Evolutionary conservation across 2,113 vertebrate species (phyloP).

Genomic region (Apodemus speciosus): DNA sequence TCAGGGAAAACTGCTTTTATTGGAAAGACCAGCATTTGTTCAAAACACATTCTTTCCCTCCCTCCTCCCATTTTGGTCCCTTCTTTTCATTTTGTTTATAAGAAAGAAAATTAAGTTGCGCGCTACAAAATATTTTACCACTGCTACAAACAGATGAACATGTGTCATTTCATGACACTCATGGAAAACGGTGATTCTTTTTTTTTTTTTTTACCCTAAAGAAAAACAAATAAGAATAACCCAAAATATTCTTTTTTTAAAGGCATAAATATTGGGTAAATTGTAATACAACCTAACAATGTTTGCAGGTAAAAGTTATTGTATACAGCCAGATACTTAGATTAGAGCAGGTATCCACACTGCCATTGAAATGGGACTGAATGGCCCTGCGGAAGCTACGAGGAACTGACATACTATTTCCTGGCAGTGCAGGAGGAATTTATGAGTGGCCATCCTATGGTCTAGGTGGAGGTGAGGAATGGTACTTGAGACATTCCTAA

Average conservation of each 20-base stretch:
- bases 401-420: slow-evolving; percentile 12
- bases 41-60: slow-evolving; percentile 74
- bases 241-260: slow-evolving; percentile 34
- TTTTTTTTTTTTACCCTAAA: neutral
- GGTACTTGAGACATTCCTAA: slow-evolving; percentile 72
- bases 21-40: slow-evolving; percentile 71
- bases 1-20: slow-evolving; percentile 72
- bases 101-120: slow-evolving; percentile 68
- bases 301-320: slow-evolving; percentile 32
- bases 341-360: slow-evolving; percentile 36
- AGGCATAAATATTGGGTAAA: slow-evolving; percentile 47
- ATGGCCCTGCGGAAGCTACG: slow-evolving; percentile 34
- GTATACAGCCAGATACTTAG: slow-evolving; percentile 19
- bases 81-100: slow-evolving; percentile 55
- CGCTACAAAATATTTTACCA: slow-evolving; percentile 58
- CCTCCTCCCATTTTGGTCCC: slow-evolving; percentile 18
- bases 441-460: slow-evolving; percentile 48
- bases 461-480: slow-evolving; percentile 54
- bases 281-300: slow-evolving; percentile 10
- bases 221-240: slow-evolving; percentile 19
- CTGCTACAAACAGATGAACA: slow-evolving; percentile 54
- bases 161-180: slow-evolving; percentile 59
- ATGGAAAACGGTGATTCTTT: slow-evolving; percentile 64
- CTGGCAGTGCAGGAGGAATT: slow-evolving; percentile 50
- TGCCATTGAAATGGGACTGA: slow-evolving; percentile 53